Percentiles rank a stretch among this genome's conserved stretches.
Conservation (phyloP, 2,888 invertebrate genomes). For the Caenorhabditis sp. region DNA sequence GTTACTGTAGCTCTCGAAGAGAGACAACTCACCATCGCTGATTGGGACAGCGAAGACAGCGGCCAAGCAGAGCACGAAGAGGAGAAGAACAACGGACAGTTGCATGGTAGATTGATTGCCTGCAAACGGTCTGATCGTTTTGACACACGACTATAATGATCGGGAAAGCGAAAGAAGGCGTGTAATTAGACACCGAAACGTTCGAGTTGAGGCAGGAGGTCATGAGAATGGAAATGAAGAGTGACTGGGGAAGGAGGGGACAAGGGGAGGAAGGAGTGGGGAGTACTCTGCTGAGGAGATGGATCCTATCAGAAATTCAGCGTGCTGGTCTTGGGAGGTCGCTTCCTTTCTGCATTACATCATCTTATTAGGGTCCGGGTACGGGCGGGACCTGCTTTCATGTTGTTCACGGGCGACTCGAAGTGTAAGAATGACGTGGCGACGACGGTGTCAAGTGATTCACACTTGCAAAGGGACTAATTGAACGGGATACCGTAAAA, state of each 20-base stretch:
- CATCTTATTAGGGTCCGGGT: conserved; percentile 13
- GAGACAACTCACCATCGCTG: conserved; percentile 34
- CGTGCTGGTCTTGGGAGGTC: conserved; percentile 40
- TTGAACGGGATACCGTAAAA: conserved; percentile 10
- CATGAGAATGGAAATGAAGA: conserved; percentile 34
- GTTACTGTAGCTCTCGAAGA: background rate
- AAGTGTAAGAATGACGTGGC: conserved; percentile 14
- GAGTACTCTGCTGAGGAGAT: background rate
- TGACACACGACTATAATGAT: conserved; percentile 10
- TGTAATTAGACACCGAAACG: conserved; percentile 44
- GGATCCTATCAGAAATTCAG: conserved; percentile 46
- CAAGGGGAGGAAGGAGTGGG: background rate
- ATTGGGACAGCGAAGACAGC: conserved; percentile 45
- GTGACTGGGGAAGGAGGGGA: too few species aligned
- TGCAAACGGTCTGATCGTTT: conserved; percentile 22
- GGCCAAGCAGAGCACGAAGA: conserved; percentile 55
- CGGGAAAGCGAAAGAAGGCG: conserved; percentile 10
- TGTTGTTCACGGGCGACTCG: conserved; percentile 3
- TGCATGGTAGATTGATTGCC: conserved; percentile 54
- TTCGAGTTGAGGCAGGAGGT: conserved; percentile 20
- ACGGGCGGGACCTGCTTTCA: background rate
- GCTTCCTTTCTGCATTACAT: conserved; percentile 29
- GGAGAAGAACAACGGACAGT: conserved; percentile 43
- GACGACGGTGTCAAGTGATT: background rate
- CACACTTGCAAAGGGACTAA: conserved; percentile 1